Conservation (phyloP, 2,113 vertebrate genomes). For the Catharus bicknelli region DNA sequence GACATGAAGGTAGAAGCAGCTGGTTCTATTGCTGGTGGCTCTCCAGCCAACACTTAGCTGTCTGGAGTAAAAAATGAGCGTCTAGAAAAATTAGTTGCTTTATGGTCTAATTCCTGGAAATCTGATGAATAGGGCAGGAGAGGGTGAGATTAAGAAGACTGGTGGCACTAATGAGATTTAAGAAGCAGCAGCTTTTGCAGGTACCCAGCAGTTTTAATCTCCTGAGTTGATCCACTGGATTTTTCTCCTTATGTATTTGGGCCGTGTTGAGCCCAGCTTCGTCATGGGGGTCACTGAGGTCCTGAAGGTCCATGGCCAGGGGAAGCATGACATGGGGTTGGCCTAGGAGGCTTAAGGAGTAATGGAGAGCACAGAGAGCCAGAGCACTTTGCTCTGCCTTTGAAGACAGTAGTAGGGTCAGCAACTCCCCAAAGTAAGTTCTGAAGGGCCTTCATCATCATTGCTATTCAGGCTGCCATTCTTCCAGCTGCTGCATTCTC, state of each 20-base stretch:
- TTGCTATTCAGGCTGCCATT: background rate
- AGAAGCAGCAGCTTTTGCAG: background rate
- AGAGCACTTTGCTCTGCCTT: background rate
- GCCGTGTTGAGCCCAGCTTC: fast-evolving
- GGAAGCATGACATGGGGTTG: background rate
- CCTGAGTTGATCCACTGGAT: background rate
- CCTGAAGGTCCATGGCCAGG: background rate
- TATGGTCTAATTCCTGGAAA: background rate
- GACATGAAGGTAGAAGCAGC: background rate
- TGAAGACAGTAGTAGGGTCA: background rate
- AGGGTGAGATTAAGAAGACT: background rate
- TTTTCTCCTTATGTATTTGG: background rate
- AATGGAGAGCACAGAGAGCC: background rate
- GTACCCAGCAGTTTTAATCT: background rate
- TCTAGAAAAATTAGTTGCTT: background rate
- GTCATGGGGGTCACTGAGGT: fast-evolving
- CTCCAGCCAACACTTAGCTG: background rate
- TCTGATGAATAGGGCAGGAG: background rate
- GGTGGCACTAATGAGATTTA: background rate
- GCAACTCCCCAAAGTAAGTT: background rate
- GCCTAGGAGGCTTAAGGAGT: background rate
- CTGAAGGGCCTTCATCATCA: background rate
- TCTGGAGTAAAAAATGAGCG: background rate
- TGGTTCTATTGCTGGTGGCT: background rate
- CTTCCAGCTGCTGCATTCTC: background rate